phyloP scores from a whole-genome alignment of 2,797 vertebrate genomes.

The Channallabes apus region DNA sequence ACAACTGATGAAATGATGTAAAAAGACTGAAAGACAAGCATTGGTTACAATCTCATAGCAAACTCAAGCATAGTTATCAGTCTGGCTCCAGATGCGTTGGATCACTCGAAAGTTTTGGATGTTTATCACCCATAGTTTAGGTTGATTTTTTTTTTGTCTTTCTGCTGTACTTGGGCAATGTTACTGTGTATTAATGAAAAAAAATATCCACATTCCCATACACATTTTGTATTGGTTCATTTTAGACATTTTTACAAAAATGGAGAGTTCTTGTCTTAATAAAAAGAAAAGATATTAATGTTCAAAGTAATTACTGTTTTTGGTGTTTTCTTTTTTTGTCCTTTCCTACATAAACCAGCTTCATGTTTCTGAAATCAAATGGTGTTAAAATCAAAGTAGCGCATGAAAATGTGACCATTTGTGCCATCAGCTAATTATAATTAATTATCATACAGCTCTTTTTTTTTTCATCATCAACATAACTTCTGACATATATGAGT shows the following conservation, averaged over 20 bases:
- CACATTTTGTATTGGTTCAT: conserved; percentile 99
- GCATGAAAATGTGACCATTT: not conserved
- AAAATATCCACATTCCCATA: conserved; percentile 93
- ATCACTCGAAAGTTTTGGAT: conserved; percentile 68
- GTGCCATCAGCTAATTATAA: not conserved
- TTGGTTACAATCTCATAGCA: conserved; percentile 47
- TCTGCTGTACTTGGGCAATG: conserved; percentile 96
- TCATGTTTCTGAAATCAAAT: not conserved
- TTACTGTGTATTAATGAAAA: conserved; percentile 90
- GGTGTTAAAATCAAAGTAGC: not conserved
- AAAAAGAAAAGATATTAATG: conserved; percentile 98
- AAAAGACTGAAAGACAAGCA: conserved; percentile 81
- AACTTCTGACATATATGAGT: not conserved
- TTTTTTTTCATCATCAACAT: not conserved
- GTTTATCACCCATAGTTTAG: conserved; percentile 86
- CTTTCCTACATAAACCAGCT: not conserved
- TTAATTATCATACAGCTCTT: not conserved
- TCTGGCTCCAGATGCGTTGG: conserved; percentile 75
- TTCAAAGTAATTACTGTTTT: conserved; percentile 79
- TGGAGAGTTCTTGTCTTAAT: conserved; percentile 99
- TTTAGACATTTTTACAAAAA: conserved; percentile 99
- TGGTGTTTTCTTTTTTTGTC: conserved; percentile 42
- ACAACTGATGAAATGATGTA: conserved; percentile 76
- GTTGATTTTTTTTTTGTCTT: conserved; percentile 87
- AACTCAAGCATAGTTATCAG: conserved; percentile 44